Percentiles rank a stretch among this genome's conserved stretches.
Conservation (phyloP, 2,888 invertebrate genomes). For the Ptycholaimellus sp. region DNA sequence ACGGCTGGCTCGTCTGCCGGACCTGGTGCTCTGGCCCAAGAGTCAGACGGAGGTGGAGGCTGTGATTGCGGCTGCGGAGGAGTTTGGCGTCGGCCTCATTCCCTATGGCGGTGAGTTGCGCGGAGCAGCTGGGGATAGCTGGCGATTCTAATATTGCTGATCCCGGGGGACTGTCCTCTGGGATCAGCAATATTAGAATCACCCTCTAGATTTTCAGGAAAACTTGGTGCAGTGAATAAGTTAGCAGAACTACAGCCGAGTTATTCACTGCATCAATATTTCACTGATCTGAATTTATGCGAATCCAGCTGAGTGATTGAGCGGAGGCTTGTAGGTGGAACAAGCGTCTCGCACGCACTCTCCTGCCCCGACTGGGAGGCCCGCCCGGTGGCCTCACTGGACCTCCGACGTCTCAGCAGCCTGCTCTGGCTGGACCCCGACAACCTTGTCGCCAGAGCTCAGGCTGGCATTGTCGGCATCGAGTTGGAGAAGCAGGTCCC, state of each 20-base stretch:
- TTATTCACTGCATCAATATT: no score
- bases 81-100: conserved; percentile 53
- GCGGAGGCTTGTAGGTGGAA: conserved; percentile 45
- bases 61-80: conserved; percentile 50
- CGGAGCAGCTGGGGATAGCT: no score
- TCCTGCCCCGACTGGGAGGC: conserved; percentile 54
- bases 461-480: conserved; percentile 77
- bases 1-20: conserved; percentile 55
- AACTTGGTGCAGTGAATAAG: no score
- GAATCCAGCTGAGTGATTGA: no score
- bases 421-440: conserved; percentile 72
- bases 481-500: conserved; percentile 49
- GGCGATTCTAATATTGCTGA: no score
- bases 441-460: conserved; percentile 54
- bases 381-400: conserved; percentile 59
- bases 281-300: no score
- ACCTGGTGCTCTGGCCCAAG: conserved; percentile 70
- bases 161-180: no score
- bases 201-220: no score
- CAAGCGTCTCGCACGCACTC: conserved; percentile 65
- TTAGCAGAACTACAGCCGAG: no score
- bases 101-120: conserved; percentile 32
- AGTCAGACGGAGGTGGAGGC: conserved; percentile 12
- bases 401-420: conserved; percentile 78
- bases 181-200: no score